Percentiles rank a stretch among this genome's conserved stretches.
Conservation (phyloP, 2,888 invertebrate species). For the Stenchaetothrips biformis region DNA sequence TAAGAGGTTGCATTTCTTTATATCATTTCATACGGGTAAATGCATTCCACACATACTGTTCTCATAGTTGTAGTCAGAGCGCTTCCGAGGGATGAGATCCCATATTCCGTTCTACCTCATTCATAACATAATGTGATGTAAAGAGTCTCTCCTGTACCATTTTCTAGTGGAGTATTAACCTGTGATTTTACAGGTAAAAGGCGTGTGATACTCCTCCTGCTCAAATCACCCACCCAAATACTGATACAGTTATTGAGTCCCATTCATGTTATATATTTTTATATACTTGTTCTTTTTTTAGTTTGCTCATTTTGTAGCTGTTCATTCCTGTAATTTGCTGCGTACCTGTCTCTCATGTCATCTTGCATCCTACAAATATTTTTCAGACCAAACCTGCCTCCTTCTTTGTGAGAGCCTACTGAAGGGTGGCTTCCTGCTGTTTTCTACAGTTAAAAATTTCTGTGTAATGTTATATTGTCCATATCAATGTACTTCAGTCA, state of each 20-base stretch:
- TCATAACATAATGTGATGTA: conserved; percentile 7
- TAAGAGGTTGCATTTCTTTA: conserved; percentile 12
- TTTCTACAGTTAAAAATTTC: neutral
- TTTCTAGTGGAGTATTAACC: conserved; percentile 15
- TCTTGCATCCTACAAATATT: neutral
- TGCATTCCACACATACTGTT: conserved; percentile 18
- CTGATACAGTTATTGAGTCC: conserved; percentile 9
- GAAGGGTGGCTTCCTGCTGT: neutral
- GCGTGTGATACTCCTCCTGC: conserved; percentile 15
- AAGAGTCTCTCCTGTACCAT: conserved; percentile 20
- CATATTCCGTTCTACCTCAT: conserved; percentile 23
- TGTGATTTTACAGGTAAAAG: conserved; percentile 22
- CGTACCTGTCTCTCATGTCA: conserved; percentile 14
- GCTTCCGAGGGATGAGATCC: conserved; percentile 13
- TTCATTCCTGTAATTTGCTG: conserved; percentile 13
- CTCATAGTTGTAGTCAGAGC: conserved; percentile 24
- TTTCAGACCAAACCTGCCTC: neutral
- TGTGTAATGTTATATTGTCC: neutral
- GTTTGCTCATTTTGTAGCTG: conserved; percentile 6
- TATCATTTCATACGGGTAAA: conserved; percentile 25
- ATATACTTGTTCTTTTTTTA: conserved; percentile 23
- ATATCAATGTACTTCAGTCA: conserved; percentile 6
- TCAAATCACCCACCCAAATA: conserved; percentile 6
- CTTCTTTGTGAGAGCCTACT: neutral
- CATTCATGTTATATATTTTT: conserved; percentile 20